Conservation (phyloP, 2,888 invertebrate genomes). For the Hirtodrosophila trivittata region DNA sequence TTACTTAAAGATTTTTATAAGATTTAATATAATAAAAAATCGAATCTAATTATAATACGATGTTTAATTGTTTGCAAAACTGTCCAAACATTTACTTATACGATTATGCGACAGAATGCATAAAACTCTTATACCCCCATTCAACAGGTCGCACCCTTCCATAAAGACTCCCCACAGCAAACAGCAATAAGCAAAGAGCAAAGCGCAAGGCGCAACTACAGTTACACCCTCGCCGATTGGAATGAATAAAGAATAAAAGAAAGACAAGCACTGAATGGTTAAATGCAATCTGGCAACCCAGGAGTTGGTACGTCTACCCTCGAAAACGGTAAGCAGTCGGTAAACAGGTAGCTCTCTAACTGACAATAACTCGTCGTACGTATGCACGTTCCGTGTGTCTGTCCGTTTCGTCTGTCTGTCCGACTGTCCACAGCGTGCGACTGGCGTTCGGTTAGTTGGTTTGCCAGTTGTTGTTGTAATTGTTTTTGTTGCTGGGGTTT, state of each 20-base stretch:
- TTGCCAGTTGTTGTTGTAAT: conserved; percentile 32
- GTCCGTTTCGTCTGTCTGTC: conserved; percentile 35
- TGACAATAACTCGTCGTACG: conserved; percentile 79
- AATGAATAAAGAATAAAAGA: neutral
- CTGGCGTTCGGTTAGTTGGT: conserved; percentile 65
- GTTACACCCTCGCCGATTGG: conserved; percentile 37
- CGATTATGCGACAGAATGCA: too few species aligned
- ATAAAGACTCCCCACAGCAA: neutral
- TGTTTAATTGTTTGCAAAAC: too few species aligned
- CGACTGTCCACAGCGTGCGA: conserved; percentile 69
- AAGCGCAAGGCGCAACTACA: too few species aligned
- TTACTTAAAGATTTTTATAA: too few species aligned
- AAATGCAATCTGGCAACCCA: conserved; percentile 69
- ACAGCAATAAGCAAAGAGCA: too few species aligned
- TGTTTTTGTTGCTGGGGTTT: conserved; percentile 36
- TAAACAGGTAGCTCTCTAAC: conserved; percentile 79
- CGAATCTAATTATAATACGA: too few species aligned
- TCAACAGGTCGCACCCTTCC: too few species aligned
- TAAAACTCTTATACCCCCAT: too few species aligned
- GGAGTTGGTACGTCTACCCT: conserved; percentile 53
- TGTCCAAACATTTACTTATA: too few species aligned
- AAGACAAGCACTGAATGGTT: conserved; percentile 7
- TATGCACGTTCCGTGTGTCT: conserved; percentile 68
- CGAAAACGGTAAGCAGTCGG: conserved; percentile 75
- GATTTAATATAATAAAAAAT: too few species aligned